Evolutionary conservation across 2,888 invertebrate species (phyloP), one percentile per base, ranked within the genome.

Genomic region (Diaprepes abbreviatus): DNA sequence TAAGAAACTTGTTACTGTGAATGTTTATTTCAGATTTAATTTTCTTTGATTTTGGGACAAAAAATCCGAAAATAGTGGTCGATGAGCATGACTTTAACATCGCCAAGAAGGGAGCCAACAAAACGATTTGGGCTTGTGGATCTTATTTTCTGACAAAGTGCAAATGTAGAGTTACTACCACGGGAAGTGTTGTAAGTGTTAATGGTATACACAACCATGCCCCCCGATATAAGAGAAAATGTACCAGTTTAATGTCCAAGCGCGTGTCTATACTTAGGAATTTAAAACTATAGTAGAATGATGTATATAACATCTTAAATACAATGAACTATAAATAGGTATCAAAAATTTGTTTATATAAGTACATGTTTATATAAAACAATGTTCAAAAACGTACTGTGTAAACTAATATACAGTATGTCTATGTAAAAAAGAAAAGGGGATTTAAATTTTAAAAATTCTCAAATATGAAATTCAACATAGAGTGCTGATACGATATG

Each of bases 1-100:
- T n/a, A n/a, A n/a, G n/a, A n/a, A n/a, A n/a, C n/a, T n/a, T n/a
- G n/a, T n/a, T n/a, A n/a, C n/a, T n/a, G n/a, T n/a, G n/a, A 19
- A 7, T 21, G 12, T 14, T 43, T 40, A 19, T 63, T 63, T 48
- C 38, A 68, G 68, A 68, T 45, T 4, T 40, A 35, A 43, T 68
- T 21, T 68, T 74, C 52, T 77, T 77, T 38, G 71, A 70, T 43
- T 43, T 66, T 45, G 75, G 76, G 19, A 74, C 73, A 10, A 77
- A 76, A 55, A 74, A 79, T 64, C 79, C 78, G 0, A 79, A 79
- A 74, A 70, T 79, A 43, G 74, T 80, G 4, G 74, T 79, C 2
- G 76, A 79, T 48, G 69, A 74, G 50, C 71, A 76, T 57, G 78
- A 79, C 64, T 80, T 77, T 52, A 76, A 75, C 38, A 74, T 79